Conservation (phyloP, 2,113 vertebrate species). For the Prionailurus viverrinus region DNA sequence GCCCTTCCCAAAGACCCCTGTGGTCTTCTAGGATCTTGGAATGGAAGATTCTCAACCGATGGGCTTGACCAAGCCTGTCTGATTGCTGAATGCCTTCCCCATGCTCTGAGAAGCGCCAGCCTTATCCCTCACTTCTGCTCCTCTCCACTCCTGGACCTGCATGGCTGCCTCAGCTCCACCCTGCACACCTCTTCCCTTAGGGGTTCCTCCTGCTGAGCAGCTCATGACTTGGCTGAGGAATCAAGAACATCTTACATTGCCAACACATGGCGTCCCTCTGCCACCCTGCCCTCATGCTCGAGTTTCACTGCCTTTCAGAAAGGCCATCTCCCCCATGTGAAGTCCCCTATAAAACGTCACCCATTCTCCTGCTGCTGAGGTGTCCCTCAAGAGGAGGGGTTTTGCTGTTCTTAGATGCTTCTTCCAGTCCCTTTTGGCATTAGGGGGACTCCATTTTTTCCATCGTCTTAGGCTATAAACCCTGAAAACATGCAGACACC, state of each 20-base stretch:
- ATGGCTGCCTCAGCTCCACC: background rate
- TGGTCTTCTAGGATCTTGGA: background rate
- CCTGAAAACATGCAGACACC: background rate
- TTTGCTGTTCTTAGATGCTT: background rate
- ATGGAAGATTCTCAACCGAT: background rate
- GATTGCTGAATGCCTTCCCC: background rate
- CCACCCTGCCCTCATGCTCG: background rate
- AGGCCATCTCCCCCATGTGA: background rate
- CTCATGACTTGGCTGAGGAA: background rate
- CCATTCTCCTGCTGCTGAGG: background rate
- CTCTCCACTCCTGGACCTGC: background rate
- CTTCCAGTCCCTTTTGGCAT: background rate
- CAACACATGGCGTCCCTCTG: too few species aligned
- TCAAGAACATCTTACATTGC: background rate
- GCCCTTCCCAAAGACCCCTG: background rate
- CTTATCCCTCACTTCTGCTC: background rate
- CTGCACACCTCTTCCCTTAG: background rate
- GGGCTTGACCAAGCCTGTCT: background rate
- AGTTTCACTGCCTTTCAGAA: background rate
- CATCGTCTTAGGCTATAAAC: background rate
- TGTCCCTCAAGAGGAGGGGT: too few species aligned
- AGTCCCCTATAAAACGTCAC: background rate
- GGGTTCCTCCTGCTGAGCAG: background rate
- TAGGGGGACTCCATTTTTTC: background rate
- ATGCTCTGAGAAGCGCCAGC: background rate